These are phyloP conservation scores for Clamator glandarius DNA, from an alignment of 2,797 vertebrate genomes.

Conservation along the genomic window DNA sequence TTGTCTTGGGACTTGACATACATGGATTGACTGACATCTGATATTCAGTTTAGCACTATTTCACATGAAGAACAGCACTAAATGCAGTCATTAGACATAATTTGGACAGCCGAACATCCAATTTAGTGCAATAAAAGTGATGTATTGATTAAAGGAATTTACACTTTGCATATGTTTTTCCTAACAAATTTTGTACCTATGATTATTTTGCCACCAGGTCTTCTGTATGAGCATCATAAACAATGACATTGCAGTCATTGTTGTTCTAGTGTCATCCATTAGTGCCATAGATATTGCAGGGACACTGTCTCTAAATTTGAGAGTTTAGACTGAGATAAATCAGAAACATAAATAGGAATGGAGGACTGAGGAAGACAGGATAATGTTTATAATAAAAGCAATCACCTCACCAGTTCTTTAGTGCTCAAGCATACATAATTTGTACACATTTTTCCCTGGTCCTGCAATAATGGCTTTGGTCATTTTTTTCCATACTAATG, in stretches of 20 bases:
- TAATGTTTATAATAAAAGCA: not conserved
- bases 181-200: constrained; percentile 17
- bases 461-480: not conserved
- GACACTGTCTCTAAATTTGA: not conserved
- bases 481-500: not conserved
- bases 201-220: constrained; percentile 13
- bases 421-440: not conserved
- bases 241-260: not conserved
- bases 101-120: not conserved
- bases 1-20: not conserved
- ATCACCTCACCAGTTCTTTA: not conserved
- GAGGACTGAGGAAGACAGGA: not conserved
- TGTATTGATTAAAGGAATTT: not conserved
- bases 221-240: not conserved
- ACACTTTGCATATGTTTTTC: not conserved
- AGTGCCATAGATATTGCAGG: not conserved
- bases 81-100: not conserved
- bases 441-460: not conserved
- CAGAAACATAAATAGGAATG: not conserved
- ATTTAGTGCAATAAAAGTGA: not conserved
- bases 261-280: not conserved
- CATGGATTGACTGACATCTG: not conserved
- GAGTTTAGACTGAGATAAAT: not conserved
- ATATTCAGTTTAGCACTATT: not conserved
- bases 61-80: not conserved